Evolutionary conservation across 2,888 invertebrate species (phyloP).

Genomic region (Drosophila parthenogenetica): DNA sequence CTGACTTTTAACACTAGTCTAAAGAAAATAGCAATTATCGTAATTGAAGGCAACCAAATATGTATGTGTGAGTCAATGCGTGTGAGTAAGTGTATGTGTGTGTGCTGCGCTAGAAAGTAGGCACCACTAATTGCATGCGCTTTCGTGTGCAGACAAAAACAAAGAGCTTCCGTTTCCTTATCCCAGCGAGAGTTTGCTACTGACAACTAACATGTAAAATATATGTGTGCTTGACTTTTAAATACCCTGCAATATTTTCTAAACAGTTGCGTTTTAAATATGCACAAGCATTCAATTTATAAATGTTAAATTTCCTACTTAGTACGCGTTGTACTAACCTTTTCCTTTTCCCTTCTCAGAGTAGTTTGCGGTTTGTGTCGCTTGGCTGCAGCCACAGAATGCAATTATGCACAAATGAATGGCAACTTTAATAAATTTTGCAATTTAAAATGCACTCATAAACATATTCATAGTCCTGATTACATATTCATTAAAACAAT

Average conservation of each 20-base stretch:
- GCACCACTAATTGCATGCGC: slow-evolving; percentile 35
- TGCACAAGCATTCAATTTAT: no score
- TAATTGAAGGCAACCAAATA: slow-evolving; percentile 40
- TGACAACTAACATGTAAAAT: slow-evolving; percentile 1
- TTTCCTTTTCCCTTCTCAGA: background rate
- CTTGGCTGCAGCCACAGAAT: slow-evolving; percentile 14
- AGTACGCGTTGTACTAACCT: background rate
- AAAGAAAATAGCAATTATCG: slow-evolving; percentile 53
- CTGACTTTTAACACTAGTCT: slow-evolving; percentile 4
- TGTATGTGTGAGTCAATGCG: background rate
- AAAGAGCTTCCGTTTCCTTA: slow-evolving; percentile 23
- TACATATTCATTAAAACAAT: slow-evolving; percentile 24
- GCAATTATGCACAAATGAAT: slow-evolving; percentile 47
- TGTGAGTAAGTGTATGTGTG: background rate
- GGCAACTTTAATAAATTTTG: slow-evolving; percentile 5
- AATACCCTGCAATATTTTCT: background rate
- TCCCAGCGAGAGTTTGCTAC: background rate
- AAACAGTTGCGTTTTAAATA: no score
- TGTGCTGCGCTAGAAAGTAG: slow-evolving; percentile 30
- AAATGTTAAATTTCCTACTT: no score
- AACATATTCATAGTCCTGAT: background rate
- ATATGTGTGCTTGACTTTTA: background rate
- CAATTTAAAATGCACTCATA: slow-evolving; percentile 9
- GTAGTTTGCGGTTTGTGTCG: background rate
- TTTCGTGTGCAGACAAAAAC: slow-evolving; percentile 32